Evolutionary conservation across 2,888 invertebrate species (phyloP), one percentile per base, ranked within the genome.

Genomic region (Acrobasis suavella): DNA sequence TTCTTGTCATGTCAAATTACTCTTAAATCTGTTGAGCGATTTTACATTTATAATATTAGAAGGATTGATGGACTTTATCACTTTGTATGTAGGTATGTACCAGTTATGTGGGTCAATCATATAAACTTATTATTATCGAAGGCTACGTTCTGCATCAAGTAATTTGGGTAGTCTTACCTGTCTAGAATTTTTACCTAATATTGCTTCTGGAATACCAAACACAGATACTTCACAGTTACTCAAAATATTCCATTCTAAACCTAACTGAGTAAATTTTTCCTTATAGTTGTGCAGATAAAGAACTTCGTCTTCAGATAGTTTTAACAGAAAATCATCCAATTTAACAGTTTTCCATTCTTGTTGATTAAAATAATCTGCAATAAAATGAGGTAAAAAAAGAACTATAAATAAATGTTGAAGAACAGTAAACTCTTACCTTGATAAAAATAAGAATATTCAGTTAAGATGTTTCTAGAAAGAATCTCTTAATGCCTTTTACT

Each of bases 151-250:
- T 42, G 42, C 10, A 12, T 9, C 42, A 12, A 42, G 10, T 2
- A n/a, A 14, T 46, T 37, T 37, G 32, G 22, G 22, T 46, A 14
- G 15, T 9, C 69, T 83, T 86, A 94, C 94, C 85, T 93, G 90
- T 80, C 92, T 93, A 58, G 83, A 82, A 73, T 92, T 87, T 82
- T 93, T 93, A 46, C 93, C 93, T 46, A 92, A 78, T 66, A 96
- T 89, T 71, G 95, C 96, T 66, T 91, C 81, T n/a, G 96, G 96
- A 67, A 95, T 93, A 62, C 91, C 80, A 64, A 75, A 83, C 63
- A 96, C 76, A 12, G 81, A 78, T 38, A 95, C 74, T 66, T 85
- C 84, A 58, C 78, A 77, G 17, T 88, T 77, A 63, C 82, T 82
- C n/a, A 82, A 55, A 69, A 87, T 79, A 62, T 75, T 85, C 82